Evolutionary conservation across 1,140 invertebrate species (phyloP), one percentile per base, ranked within the genome.

Genomic region (Drosophila sechellia): DNA sequence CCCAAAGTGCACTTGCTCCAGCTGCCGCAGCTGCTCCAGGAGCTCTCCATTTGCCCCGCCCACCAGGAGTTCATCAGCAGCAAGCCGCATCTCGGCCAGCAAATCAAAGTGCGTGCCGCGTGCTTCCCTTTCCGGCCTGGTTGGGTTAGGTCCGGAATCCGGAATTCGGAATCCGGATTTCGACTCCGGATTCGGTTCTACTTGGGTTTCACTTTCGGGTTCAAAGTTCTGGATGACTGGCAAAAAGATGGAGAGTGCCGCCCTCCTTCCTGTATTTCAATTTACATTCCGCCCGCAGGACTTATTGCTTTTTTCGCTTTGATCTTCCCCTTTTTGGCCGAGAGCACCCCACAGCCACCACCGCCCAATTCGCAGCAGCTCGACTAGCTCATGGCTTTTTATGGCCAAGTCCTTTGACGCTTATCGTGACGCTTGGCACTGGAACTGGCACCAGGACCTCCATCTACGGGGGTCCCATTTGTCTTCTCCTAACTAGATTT

Each of bases 281-380:
- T 86, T 86, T 87, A 52, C 71, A 81, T 86, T 77, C 70, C 70
- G 83, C 83, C 84, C 79, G 71, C 71, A 86, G 83, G 74, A 79
- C 75, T 79, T 86, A 77, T 74, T 87, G 83, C 83, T 77, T 86
- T 87, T 81, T 79, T 71, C 64, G 76, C 83, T 86, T 86, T 86
- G 78, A 86, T 76, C 78, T 86, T 75, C 46, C 48, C 55, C 45
- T 61, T 52, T 64, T 65, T 35, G 64, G 64, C 45, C 40, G 3
- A 31, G 31, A 31, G 31, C 6, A 8, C 31, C 27, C 27, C 20
- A 42, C 27, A 25, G 22, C 60, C 40, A 34, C 37, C 31, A 11
- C 43, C 48, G 42, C 20, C 12, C 34, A 15, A 3, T 17, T 13
- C 15, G 31, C 25, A 42, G 40, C 20, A 55, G 35, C 54, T 35